Base-by-base conservation (phyloP, 2,797 vertebrate species). In the Benthosema pterotum region DNA sequence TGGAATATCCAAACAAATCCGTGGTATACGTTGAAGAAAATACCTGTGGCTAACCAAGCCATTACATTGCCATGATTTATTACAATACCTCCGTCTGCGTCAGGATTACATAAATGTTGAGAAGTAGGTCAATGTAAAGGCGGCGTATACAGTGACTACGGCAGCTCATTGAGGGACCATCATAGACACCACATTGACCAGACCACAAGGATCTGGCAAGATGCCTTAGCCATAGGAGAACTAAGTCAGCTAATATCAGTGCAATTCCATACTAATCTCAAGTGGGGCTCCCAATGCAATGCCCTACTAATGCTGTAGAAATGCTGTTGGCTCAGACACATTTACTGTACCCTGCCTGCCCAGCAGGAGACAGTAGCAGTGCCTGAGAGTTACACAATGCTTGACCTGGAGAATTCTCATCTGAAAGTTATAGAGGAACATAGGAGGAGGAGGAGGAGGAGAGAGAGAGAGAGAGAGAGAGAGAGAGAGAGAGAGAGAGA, bases 1-100 rank as follows among this genome's bases (percentile, higher is more conserved):
- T 61, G 67, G 62, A 43, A 69, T 79, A 83, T 79, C 70, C 76
- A 87, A 85, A 88, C 80, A 86, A 83, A 83, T 75, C 67, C 67
- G 54, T 17, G 7, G 63, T 81, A 80, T 71, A 73, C 70, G 75
- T 71, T 75, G 76, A 75, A 86, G 84, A 65, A n/a, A 82, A 87
- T 87, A 87, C 79, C 82, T 86, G 85, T 75, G 86, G 85, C 84
- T 85, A 84, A 88, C 84, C 80, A 87, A 75, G 69, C 65, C 72
- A 82, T 85, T 79, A 75, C 83, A 80, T 43, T 49, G 18, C 13
- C 52, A 42, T 16, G 48, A 53, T 57, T 63, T 16, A 18, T 48
- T 42, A 12, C 43, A 59, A 16, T 5, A 42, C 72, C 38, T 47
- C 62, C 58, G 63, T 77, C 65, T 72, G 64, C 67, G 72, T 78